Percentiles rank a stretch among this genome's conserved stretches.
phyloP scores from a whole-genome alignment of 2,888 invertebrate genomes.

The Smittia aterrima region DNA sequence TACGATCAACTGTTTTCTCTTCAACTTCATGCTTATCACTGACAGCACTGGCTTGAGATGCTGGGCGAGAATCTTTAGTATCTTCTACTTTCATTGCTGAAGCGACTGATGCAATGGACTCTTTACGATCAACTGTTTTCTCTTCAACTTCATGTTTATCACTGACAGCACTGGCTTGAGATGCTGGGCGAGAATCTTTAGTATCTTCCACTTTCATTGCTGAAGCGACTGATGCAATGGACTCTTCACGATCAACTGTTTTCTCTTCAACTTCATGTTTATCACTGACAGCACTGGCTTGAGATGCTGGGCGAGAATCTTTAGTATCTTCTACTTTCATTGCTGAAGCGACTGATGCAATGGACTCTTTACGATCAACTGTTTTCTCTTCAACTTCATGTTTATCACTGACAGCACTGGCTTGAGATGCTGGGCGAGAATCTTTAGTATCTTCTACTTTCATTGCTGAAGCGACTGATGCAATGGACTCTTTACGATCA shows the following conservation, averaged over 20 bases:
- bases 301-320: slow-evolving; percentile 42
- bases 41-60: slow-evolving; percentile 41
- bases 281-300: slow-evolving; percentile 42
- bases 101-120: neutral
- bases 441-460: slow-evolving; percentile 33
- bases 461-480: neutral
- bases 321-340: neutral
- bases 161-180: slow-evolving; percentile 9
- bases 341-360: slow-evolving; percentile 6
- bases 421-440: slow-evolving; percentile 42
- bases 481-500: slow-evolving; percentile 23
- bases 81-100: neutral
- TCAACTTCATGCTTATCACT: slow-evolving; percentile 42
- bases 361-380: slow-evolving; percentile 27
- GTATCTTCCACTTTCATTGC: neutral
- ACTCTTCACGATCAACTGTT: slow-evolving; percentile 13
- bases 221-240: neutral
- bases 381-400: slow-evolving; percentile 43
- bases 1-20: slow-evolving; percentile 14
- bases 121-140: neutral
- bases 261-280: slow-evolving; percentile 27
- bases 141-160: neutral
- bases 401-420: slow-evolving; percentile 25
- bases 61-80: slow-evolving; percentile 43
- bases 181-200: slow-evolving; percentile 40